phyloP scores from a whole-genome alignment of 2,888 invertebrate genomes.

The Sacculina carcini region DNA sequence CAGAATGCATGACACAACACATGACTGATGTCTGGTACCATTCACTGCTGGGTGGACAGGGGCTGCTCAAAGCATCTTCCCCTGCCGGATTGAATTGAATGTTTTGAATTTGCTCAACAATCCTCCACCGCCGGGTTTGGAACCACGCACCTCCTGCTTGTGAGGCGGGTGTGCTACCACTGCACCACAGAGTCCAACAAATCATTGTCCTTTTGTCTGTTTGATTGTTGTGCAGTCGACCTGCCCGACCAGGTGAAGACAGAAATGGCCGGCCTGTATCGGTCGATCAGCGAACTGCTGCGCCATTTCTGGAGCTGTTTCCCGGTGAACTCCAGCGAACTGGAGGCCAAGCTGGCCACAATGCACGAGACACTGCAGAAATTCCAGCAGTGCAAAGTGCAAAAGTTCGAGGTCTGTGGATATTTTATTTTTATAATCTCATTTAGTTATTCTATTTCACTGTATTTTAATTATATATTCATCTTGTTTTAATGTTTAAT shows the following conservation, averaged over 20 bases:
- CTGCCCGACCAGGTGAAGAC: conserved; percentile 55
- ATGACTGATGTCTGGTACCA: too few species aligned
- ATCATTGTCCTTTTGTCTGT: conserved; percentile 8
- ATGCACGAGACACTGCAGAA: conserved; percentile 70
- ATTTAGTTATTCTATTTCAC: too few species aligned
- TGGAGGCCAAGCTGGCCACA: conserved; percentile 35
- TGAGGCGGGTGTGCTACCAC: too few species aligned
- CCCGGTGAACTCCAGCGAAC: conserved; percentile 39
- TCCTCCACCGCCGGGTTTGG: too few species aligned
- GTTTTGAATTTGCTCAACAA: too few species aligned
- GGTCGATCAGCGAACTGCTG: conserved; percentile 60
- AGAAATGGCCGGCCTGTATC: conserved; percentile 59
- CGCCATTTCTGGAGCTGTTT: conserved; percentile 90
- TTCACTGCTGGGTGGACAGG: too few species aligned
- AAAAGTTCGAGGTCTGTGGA: conserved; percentile 13
- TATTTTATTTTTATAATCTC: background rate
- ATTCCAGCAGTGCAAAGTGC: conserved; percentile 56
- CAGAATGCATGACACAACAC: too few species aligned
- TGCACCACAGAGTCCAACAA: too few species aligned
- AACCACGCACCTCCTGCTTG: too few species aligned
- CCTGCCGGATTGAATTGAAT: too few species aligned
- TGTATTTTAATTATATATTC: background rate
- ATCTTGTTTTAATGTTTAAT: too few species aligned
- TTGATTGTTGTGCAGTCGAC: conserved; percentile 38
- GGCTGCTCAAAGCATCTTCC: too few species aligned